Percentiles rank a stretch among this genome's conserved stretches.
These are phyloP conservation scores for Ctenopoma multispine DNA, from an alignment of 2,797 vertebrate species.

Conservation along the genomic window DNA sequence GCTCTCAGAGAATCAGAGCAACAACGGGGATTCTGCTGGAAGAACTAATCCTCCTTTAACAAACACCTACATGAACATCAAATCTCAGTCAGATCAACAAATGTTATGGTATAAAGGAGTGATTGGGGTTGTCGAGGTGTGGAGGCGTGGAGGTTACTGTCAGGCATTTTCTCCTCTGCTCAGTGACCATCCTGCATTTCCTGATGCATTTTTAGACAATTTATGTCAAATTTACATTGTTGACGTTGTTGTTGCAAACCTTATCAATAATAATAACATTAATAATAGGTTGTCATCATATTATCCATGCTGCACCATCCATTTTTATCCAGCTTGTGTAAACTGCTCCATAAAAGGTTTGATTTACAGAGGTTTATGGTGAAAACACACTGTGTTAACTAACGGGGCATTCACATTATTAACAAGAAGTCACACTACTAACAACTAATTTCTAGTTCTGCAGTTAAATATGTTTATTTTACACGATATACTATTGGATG, in stretches of 20 bases:
- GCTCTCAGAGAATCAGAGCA: constrained; percentile 8
- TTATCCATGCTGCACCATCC: neutral
- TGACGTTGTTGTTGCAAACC: neutral
- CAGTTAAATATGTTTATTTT: too few species aligned
- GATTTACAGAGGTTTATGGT: neutral
- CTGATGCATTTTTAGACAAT: neutral
- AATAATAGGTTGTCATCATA: too few species aligned
- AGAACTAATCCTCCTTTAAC: constrained; percentile 7
- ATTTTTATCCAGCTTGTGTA: too few species aligned
- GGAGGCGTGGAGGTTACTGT: neutral
- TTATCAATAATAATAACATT: too few species aligned
- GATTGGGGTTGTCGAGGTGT: neutral
- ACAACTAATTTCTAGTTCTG: too few species aligned
- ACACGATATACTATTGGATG: too few species aligned
- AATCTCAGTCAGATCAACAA: constrained; percentile 8
- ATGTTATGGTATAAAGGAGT: neutral
- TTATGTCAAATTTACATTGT: neutral
- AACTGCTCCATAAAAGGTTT: neutral
- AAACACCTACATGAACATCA: neutral
- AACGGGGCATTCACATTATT: too few species aligned
- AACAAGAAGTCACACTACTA: too few species aligned
- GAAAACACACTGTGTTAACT: too few species aligned
- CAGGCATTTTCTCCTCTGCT: neutral
- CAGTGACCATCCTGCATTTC: neutral
- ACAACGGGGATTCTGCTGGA: neutral